phyloP scores from a whole-genome alignment of 2,113 vertebrate genomes.

The Murina feae region DNA sequence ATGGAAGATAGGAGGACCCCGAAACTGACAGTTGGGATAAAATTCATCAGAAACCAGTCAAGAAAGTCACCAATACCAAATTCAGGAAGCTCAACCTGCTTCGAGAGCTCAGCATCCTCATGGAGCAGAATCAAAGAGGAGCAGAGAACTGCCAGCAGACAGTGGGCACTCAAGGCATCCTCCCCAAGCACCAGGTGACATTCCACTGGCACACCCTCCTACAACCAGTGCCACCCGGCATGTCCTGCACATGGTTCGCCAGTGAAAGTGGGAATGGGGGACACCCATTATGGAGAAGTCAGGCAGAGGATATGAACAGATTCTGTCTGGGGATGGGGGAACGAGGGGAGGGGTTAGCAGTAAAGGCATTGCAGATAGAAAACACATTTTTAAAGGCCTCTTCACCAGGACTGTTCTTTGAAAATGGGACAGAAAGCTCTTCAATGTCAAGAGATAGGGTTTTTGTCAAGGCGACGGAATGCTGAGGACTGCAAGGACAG shows the following conservation, averaged over 20 bases:
- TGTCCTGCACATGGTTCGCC: background rate
- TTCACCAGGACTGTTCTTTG: background rate
- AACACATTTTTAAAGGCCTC: background rate
- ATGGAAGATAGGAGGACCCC: background rate
- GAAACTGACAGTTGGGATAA: background rate
- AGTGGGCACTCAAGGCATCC: background rate
- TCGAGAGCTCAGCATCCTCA: background rate
- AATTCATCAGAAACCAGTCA: background rate
- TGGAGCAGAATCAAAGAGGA: background rate
- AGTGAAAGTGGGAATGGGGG: background rate
- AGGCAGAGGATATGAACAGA: background rate
- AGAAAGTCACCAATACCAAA: background rate
- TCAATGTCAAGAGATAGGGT: slow-evolving; percentile 31
- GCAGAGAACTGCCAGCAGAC: background rate
- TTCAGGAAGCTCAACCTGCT: background rate
- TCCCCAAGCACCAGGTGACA: background rate
- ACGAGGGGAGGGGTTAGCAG: no score
- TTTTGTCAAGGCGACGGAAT: slow-evolving; percentile 43
- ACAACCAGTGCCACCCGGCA: no score
- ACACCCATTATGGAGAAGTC: accelerated
- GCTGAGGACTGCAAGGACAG: background rate
- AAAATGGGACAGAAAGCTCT: slow-evolving; percentile 31
- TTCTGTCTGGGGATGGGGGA: background rate
- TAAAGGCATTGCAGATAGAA: background rate
- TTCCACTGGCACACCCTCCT: background rate